phyloP scores from a whole-genome alignment of 2,797 vertebrate genomes.

The Epinephelus awoara region DNA sequence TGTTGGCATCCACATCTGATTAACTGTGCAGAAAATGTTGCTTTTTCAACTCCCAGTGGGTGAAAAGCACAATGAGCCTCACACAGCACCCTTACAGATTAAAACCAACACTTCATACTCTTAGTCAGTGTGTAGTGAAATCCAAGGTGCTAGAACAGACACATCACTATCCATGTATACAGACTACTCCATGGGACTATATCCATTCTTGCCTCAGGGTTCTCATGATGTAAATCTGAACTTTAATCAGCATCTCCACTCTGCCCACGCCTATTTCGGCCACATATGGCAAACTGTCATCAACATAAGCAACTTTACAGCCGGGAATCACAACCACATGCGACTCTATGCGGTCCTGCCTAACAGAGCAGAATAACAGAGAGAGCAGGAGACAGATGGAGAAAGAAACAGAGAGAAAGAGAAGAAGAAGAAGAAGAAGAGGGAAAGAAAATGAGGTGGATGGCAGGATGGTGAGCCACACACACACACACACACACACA shows the following conservation, averaged over 20 bases:
- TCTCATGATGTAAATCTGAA: slow-evolving; percentile 24
- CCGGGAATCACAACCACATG: slow-evolving; percentile 51
- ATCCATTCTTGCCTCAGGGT: slow-evolving; percentile 3
- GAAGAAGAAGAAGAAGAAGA: too few species aligned
- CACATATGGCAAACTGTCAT: slow-evolving; percentile 61
- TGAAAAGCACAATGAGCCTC: neutral
- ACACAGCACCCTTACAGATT: neutral
- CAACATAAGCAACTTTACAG: slow-evolving; percentile 44
- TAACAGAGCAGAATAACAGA: slow-evolving; percentile 59
- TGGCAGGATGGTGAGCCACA: neutral
- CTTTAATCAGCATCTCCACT: slow-evolving; percentile 4
- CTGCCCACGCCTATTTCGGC: slow-evolving; percentile 12
- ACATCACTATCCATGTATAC: neutral
- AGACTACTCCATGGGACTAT: neutral
- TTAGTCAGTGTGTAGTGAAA: neutral
- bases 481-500: neutral
- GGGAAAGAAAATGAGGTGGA: slow-evolving; percentile 8
- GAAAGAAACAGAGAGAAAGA: neutral
- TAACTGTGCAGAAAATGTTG: neutral
- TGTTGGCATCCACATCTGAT: neutral
- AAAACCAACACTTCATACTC: neutral
- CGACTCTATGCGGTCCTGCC: slow-evolving; percentile 44
- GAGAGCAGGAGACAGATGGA: slow-evolving; percentile 48
- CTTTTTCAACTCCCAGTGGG: neutral
- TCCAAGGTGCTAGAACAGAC: neutral